Base-by-base conservation (phyloP, 2,888 invertebrate genomes). In the Crepidodera aurea region DNA sequence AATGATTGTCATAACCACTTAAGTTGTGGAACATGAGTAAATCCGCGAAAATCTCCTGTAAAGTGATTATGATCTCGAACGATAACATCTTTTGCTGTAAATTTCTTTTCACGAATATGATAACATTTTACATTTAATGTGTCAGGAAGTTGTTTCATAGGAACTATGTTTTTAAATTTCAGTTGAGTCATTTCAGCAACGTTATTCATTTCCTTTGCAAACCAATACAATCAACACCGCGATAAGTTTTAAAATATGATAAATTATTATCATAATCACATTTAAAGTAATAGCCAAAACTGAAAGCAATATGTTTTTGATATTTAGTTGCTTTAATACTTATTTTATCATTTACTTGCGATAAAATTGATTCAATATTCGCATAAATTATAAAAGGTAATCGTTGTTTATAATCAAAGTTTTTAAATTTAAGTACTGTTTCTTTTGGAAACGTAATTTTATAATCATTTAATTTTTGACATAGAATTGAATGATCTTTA, bases 11-110 rank as follows among this genome's bases (percentile, higher is more conserved):
- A 65, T 76, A 75, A 6, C 68, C 71, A 4, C 51, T 61, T 6
- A 77, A 66, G 66, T 76, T 77, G 53, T 77, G 77, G 54, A 77
- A 75, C 5, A 74, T 60, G 4, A 77, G 59, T 1, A 77, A 78
- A 29, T 79, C 69, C 13, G 67, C 65, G 25, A 67, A 61, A 0
- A 68, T 62, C 16, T 72, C 73, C 74, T 12, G 71, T 74, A 7
- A 75, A 56, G 60, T 77, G 76, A 55, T 62, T 55, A 60, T 78
- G 76, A 62, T 77, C 73, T 1, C 60, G 46, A 16, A 74, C 73
- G 40, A 67, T 65, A 13, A 53, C 62, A 25, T 71, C 58, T 34
- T 39, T 18, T 18, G n/a, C 7, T 19, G 7, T 32, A 50, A 70
- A 66, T 2, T 13, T 29, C 65, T 51, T 16, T n/a, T 61, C 58